Evolutionary conservation across 2,888 invertebrate genomes (phyloP).

Genomic region (Trichopoda pennipes): DNA sequence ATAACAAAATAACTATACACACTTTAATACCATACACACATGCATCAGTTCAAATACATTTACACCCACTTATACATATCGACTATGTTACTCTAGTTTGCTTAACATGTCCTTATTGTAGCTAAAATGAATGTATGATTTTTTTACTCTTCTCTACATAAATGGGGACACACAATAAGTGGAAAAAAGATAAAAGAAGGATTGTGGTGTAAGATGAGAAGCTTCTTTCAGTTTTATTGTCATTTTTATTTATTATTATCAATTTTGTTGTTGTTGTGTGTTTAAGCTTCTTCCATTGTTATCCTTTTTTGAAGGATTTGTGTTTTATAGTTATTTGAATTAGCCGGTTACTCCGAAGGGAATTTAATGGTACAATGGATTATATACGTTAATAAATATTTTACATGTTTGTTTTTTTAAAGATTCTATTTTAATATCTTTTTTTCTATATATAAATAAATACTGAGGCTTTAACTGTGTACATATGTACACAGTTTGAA

Average conservation of each 20-base stretch:
- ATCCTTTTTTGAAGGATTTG: constrained; percentile 8
- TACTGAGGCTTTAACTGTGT: background rate
- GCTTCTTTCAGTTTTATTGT: constrained; percentile 27
- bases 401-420: constrained; percentile 12
- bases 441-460: background rate
- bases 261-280: constrained; percentile 6
- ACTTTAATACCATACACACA: background rate
- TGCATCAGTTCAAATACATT: background rate
- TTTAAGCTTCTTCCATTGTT: background rate
- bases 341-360: constrained; percentile 24
- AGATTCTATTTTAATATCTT: constrained; percentile 1
- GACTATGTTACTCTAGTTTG: background rate
- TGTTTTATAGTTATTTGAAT: constrained; percentile 31
- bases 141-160: background rate
- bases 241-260: constrained; percentile 12
- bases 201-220: background rate
- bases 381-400: constrained; percentile 4
- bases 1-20: constrained; percentile 37
- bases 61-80: background rate
- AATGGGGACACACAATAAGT: background rate
- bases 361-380: constrained; percentile 25
- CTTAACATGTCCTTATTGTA: constrained; percentile 19
- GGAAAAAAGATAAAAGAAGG: background rate
- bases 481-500: no score
- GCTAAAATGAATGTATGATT: constrained; percentile 14